Evolutionary conservation across 2,797 vertebrate species (phyloP).

Genomic region (Limosa lapponica): DNA sequence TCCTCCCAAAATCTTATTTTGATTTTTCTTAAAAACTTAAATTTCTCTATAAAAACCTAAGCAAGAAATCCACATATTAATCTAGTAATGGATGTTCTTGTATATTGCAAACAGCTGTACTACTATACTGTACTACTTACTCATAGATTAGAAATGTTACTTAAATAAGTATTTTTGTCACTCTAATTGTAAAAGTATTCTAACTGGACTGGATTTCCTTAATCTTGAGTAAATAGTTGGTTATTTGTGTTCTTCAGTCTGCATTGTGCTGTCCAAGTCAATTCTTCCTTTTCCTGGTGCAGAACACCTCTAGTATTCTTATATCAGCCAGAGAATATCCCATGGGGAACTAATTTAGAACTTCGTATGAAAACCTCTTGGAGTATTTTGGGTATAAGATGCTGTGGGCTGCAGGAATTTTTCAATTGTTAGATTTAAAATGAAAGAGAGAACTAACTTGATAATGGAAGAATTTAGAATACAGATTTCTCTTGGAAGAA

Average conservation of each 20-base stretch:
- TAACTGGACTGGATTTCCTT: not conserved
- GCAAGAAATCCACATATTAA: fast-evolving
- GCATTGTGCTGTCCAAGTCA: not conserved
- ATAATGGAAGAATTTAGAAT: not conserved
- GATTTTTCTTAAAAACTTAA: not conserved
- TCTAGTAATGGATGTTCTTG: not conserved
- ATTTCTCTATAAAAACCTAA: fast-evolving
- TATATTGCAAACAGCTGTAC: not conserved
- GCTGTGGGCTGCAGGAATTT: not conserved
- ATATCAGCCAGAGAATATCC: not conserved
- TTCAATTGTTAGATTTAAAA: not conserved
- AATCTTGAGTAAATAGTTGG: not conserved
- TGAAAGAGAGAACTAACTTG: not conserved
- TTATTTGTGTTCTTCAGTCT: not conserved
- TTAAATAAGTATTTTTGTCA: not conserved
- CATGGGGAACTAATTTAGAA: not conserved
- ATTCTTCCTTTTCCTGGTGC: not conserved
- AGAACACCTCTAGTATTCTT: not conserved
- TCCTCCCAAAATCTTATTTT: not conserved
- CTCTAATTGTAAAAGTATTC: fast-evolving
- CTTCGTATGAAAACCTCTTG: not conserved
- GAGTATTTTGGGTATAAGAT: not conserved
- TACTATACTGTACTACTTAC: not conserved
- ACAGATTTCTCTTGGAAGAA: not conserved
- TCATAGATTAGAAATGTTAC: not conserved